Conservation (phyloP, 2,113 vertebrate genomes). For the Saimiri boliviensis region DNA sequence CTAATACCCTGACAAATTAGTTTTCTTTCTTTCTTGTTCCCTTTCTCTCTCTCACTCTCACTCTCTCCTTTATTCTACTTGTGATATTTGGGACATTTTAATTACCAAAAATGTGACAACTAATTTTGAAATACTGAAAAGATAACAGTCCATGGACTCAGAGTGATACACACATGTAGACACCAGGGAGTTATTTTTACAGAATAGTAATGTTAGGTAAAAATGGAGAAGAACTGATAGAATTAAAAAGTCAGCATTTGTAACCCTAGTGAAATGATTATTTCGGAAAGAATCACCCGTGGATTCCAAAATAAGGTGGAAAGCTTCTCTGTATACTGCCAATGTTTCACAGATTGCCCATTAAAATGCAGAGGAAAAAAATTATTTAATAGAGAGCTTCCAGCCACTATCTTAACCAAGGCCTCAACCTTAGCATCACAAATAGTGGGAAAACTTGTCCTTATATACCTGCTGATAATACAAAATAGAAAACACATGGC, state of each 20-base stretch:
- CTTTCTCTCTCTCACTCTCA: too few species aligned
- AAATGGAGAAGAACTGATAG: background rate
- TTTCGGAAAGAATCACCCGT: background rate
- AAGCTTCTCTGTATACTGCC: background rate
- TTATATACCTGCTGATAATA: background rate
- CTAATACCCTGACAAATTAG: background rate
- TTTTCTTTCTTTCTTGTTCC: background rate
- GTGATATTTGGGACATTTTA: background rate
- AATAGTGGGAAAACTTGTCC: background rate
- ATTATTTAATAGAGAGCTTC: background rate
- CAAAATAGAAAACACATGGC: background rate
- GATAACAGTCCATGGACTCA: background rate
- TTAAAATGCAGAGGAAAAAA: background rate
- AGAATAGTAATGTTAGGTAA: background rate
- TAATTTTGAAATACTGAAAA: background rate
- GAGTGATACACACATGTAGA: rapidly evolving
- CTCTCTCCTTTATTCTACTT: background rate
- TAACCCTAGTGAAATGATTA: background rate
- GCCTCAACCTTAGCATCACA: background rate
- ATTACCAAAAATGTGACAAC: background rate
- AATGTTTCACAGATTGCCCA: background rate
- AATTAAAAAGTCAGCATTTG: too few species aligned
- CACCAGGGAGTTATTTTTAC: background rate
- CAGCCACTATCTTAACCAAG: background rate
- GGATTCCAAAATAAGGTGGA: background rate